Evolutionary conservation across 2,888 invertebrate species (phyloP), one percentile per base, ranked within the genome.

Genomic region (Lasioglossum zephyrum): DNA sequence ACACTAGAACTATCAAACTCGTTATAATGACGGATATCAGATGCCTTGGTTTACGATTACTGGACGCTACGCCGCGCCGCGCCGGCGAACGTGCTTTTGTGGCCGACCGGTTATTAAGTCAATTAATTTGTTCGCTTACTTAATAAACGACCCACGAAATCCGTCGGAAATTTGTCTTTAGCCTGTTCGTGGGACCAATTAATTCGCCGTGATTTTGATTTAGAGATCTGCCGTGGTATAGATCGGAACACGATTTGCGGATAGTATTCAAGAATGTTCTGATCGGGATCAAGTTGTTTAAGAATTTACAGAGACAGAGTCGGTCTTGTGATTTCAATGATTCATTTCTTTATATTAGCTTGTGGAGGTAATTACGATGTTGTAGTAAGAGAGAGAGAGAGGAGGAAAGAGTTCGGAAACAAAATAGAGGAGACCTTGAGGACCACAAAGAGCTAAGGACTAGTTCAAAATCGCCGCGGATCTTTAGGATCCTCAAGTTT

Each of bases 21-120:
- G 70, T 76, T 70, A 44, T 36, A 8, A 39, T 36, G 70, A 69
- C 36, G 69, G 69, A 69, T 74, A 57, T 53, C 74, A 31, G 18
- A 60, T 6, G 60, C 31, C 60, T 63, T 31, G 31, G 60, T 63
- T 63, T 63, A 63, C 60, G 60, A 63, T 63, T 31, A 63, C 60
- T 26, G 60, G 11, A 60, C n/a, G 26, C 60, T 0, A 6, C 13
- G 6, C 60, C 26, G 16, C 16, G 5, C 5, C 47, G 47, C 47
- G 4, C 47, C 47, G 47, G 26, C 6, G 2, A 31, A 63, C 60
- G 60, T 63, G 60, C 60, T 63, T 63, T 63, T 63, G 60, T 63
- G 60, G 31, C 26, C 31, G 11, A n/a, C 31, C 60, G 60, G 31
- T 63, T 63, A 63, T 63, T 63, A 63, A 63, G 60, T 63, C 60